Evolutionary conservation across 2,113 vertebrate species (phyloP).

Genomic region (Strigops habroptila): DNA sequence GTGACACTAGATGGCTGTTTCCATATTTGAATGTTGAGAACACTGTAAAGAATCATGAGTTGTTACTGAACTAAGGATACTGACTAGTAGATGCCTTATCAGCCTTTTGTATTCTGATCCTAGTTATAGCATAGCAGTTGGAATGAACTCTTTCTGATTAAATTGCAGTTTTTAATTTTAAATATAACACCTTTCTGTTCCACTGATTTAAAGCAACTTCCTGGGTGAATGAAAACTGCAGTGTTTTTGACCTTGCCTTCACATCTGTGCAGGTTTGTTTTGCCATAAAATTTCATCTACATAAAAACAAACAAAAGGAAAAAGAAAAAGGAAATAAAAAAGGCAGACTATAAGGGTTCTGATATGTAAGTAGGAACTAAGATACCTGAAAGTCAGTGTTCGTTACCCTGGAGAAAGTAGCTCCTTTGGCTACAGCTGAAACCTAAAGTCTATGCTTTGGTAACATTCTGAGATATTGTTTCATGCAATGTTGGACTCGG

Average conservation of each 20-base stretch:
- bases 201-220: not conserved
- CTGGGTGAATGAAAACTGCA: not conserved
- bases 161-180: not conserved
- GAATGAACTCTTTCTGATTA: not conserved
- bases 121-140: not conserved
- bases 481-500: not conserved
- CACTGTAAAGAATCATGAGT: not conserved
- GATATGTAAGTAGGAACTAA: not conserved
- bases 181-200: not conserved
- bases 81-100: not conserved
- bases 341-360: not conserved
- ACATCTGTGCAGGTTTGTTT: not conserved
- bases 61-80: not conserved
- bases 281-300: not conserved
- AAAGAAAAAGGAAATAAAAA: not conserved
- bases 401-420: not conserved
- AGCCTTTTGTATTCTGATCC: not conserved
- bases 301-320: not conserved
- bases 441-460: not conserved
- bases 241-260: not conserved
- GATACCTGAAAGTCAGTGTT: not conserved
- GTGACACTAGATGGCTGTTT: constrained; percentile 4
- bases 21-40: not conserved
- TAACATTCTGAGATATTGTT: not conserved
- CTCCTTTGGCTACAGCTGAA: not conserved